Evolutionary conservation across 2,888 invertebrate genomes (phyloP), one percentile per base, ranked within the genome.

Genomic region (Alviniconcha strummeri): DNA sequence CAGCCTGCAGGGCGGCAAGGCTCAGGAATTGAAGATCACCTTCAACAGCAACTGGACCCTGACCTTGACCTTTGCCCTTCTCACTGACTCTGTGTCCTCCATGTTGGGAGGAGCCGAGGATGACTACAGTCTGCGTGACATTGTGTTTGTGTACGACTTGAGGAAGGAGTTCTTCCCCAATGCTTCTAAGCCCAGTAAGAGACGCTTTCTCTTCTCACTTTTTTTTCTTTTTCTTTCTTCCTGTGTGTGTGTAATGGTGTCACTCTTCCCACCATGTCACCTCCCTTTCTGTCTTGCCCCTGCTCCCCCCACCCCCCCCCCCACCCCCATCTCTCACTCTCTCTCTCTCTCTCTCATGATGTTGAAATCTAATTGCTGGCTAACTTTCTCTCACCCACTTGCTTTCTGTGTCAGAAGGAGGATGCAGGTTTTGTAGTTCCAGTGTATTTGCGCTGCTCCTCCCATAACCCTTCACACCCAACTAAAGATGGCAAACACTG

Each of bases 11-110:
- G 80, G 52, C 17, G 52, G 60, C 75, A 67, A 36, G 5, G 55
- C 84, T 36, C 84, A 87, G 84, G 57, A 71, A 13, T 56, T 87
- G 13, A 56, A 55, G 4, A 57, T 87, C 64, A 80, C 36, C 36
- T 87, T 87, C 79, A 83, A 84, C 52, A 19, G 72, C 1, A 77
- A 64, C 52, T 84, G 83, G 82, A 72, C 9, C 1, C 64, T 86
- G 80, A n/a, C 64, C 17, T 60, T 86, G 79, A 71, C 60, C 52
- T 86, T 86, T 60, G 56, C 36, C 9, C 64, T 55, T 5, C 79
- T 56, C n/a, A 7, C 36, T 57, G 19, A 4, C 55, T 55, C 56
- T 17, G 57, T 19, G 5, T 19, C 57, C 9, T 56, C 57, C 60
- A 19, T 57, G 72, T n/a, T 81, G 81, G 36, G 64, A 2, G 60